Evolutionary conservation across 2,113 vertebrate genomes (phyloP).

Genomic region (Centropristis striata): DNA sequence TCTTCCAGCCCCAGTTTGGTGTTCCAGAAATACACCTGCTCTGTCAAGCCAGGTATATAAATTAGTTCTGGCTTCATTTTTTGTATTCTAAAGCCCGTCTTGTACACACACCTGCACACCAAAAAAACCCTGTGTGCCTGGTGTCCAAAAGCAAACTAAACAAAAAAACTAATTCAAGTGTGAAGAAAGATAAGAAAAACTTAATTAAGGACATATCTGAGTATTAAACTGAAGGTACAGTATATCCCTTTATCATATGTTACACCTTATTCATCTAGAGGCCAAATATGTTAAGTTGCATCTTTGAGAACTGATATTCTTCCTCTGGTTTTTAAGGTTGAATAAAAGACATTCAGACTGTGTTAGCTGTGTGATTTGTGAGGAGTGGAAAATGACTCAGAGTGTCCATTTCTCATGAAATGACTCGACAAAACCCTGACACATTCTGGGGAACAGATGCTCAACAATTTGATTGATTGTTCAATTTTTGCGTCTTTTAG

Average conservation of each 20-base stretch:
- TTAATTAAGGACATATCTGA: not conserved
- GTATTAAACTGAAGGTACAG: not conserved
- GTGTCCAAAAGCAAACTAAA: not conserved
- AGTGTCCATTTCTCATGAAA: not conserved
- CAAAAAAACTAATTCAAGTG: not conserved
- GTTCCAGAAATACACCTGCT: slow-evolving; percentile 14
- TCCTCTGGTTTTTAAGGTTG: not conserved
- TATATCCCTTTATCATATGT: not conserved
- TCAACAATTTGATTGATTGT: not conserved
- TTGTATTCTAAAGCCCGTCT: not conserved
- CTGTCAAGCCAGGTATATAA: not conserved
- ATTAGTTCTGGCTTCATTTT: not conserved
- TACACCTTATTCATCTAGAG: not conserved
- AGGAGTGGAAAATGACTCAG: not conserved
- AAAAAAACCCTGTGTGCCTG: not conserved
- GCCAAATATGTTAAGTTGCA: not conserved
- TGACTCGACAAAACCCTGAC: not conserved
- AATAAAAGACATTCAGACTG: slow-evolving; percentile 4
- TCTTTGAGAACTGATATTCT: not conserved
- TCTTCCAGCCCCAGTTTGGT: not conserved
- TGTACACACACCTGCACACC: not conserved
- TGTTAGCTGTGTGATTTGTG: not conserved
- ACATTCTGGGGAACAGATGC: not conserved
- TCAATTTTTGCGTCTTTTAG: not conserved
- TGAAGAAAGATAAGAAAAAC: not conserved